Evolutionary conservation across 2,113 vertebrate genomes (phyloP), one percentile per base, ranked within the genome.

Genomic region (Daboia siamensis): DNA sequence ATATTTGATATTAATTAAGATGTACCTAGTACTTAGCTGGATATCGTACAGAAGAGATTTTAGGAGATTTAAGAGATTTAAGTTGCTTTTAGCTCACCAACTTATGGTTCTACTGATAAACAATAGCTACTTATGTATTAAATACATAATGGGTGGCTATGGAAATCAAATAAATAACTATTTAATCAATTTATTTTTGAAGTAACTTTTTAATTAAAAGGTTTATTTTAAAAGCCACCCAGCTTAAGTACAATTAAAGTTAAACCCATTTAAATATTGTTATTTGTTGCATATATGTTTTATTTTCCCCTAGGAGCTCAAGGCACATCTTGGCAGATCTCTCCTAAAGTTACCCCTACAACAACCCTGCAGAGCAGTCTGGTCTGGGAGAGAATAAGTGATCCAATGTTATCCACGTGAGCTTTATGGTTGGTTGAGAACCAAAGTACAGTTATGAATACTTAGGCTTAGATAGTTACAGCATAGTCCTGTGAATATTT

Each of bases 101-200:
- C 48, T 87, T 94, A 96, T 96, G 94, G 94, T 85, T 95, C 93
- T 94, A 5, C 94, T 91, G 94, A 39, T n/a, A 86, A 86, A 64
- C 4, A 94, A 57, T 88, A 92, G 44, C 51, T 24, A 23, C 5
- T 91, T 92, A 89, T 10, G 69, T 59, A 90, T 94, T 51, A 57
- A 44, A 69, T 33, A 69, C 64, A 33, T 13, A 69, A 69, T 15
- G 29, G 29, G 13, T 69, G 13, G 29, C 29, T 69, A 69, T 69
- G 13, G 13, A 15, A 33, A 69, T 69, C 12, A 69, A 33, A 33
- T 69, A 69, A 69, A 56, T 91, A 92, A 95, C 85, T 44, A 4
- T 90, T 93, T 54, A 80, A 93, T 92, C 33, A 95, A 93, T 1
- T 0, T 55, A 93, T 94, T 95, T 94, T 96, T 93, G 90, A 94